phyloP scores from a whole-genome alignment of 2,888 invertebrate genomes.

The Melanotus villosus region DNA sequence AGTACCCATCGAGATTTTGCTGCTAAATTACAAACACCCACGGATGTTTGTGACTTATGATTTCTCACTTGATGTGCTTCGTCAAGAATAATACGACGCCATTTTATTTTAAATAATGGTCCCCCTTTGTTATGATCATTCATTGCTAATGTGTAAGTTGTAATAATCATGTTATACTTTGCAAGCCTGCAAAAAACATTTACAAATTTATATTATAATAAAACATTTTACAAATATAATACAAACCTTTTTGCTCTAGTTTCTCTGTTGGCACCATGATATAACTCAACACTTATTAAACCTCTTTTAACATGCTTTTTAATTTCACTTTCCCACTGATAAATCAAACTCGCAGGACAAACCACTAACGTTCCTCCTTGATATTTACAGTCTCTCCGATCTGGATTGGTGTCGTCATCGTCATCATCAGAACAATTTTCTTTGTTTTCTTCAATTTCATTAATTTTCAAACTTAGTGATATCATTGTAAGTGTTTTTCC shows the following conservation, averaged over 20 bases:
- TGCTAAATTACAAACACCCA: slow-evolving; percentile 77
- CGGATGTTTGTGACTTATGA: slow-evolving; percentile 82
- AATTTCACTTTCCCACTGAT: slow-evolving; percentile 92
- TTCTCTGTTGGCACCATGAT: slow-evolving; percentile 88
- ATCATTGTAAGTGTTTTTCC: slow-evolving; percentile 91
- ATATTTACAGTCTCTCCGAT: slow-evolving; percentile 51
- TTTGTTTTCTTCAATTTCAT: too few species aligned
- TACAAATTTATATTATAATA: too few species aligned
- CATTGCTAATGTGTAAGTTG: slow-evolving; percentile 86
- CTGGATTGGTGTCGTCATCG: slow-evolving; percentile 59
- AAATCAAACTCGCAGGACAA: slow-evolving; percentile 91
- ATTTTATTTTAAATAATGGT: slow-evolving; percentile 79
- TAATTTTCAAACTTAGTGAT: slow-evolving; percentile 76
- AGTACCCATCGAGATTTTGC: slow-evolving; percentile 84
- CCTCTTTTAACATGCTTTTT: slow-evolving; percentile 74
- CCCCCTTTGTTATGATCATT: slow-evolving; percentile 74
- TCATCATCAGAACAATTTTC: slow-evolving; percentile 63
- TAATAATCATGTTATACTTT: slow-evolving; percentile 85
- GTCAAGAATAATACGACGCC: slow-evolving; percentile 92
- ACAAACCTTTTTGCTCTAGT: slow-evolving; percentile 69
- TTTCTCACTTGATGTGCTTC: slow-evolving; percentile 96
- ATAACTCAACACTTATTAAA: slow-evolving; percentile 76
- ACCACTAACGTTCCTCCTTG: slow-evolving; percentile 87
- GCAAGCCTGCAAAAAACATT: slow-evolving; percentile 68
- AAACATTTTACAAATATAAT: too few species aligned